phyloP scores from a whole-genome alignment of 1,140 invertebrate species.

The Centruroides sculpturatus region DNA sequence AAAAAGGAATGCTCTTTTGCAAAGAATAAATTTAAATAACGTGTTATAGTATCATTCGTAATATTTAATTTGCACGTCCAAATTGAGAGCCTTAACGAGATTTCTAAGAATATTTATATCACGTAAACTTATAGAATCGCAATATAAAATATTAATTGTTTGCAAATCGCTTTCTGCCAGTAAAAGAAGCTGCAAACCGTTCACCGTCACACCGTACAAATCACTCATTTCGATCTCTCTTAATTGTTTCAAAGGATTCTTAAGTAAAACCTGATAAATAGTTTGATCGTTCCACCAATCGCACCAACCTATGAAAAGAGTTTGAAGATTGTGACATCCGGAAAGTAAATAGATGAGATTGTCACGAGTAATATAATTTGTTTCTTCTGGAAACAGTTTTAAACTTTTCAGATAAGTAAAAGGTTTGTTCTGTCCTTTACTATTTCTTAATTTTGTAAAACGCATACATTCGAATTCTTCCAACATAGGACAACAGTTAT shows the following conservation, averaged over 20 bases:
- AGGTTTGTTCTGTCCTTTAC: not conserved
- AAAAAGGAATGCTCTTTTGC: no score
- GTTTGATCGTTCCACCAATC: not conserved
- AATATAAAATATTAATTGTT: not conserved
- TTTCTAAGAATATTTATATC: not conserved
- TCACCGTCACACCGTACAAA: not conserved
- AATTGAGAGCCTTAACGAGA: not conserved
- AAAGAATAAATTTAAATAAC: no score
- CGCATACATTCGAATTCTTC: not conserved
- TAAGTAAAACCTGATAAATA: not conserved
- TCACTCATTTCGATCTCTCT: not conserved
- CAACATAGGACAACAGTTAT: not conserved
- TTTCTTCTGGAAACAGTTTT: not conserved
- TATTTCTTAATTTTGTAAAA: not conserved
- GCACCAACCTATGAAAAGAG: not conserved
- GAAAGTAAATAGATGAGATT: not conserved
- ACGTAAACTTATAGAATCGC: not conserved
- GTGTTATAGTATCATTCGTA: not conserved
- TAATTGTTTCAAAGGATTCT: not conserved
- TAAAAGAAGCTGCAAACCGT: not conserved
- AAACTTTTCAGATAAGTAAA: not conserved
- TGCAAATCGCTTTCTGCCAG: not conserved
- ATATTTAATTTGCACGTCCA: not conserved
- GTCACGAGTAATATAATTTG: not conserved
- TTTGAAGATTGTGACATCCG: not conserved